These are phyloP conservation scores for Leucophora obtusa DNA, from an alignment of 2,888 invertebrate species.

Conservation along the genomic window DNA sequence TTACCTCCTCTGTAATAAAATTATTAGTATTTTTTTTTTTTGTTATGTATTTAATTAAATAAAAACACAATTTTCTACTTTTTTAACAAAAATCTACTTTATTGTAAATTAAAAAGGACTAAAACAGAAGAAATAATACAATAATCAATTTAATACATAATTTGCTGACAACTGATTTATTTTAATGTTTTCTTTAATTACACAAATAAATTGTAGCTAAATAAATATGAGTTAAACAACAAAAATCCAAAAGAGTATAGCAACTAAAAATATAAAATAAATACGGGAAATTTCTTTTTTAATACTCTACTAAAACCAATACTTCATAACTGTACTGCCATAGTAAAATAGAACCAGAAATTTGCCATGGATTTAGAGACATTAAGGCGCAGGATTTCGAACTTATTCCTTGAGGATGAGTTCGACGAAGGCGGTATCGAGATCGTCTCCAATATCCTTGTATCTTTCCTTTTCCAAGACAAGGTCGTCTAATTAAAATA, in stretches of 20 bases:
- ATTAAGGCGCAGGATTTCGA: constrained; percentile 27
- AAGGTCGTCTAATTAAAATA: constrained; percentile 87
- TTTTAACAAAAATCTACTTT: constrained; percentile 34
- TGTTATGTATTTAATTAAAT: constrained; percentile 10
- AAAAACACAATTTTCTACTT: constrained; percentile 50
- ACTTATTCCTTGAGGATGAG: constrained; percentile 87
- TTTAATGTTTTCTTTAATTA: constrained; percentile 61
- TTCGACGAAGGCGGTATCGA: constrained; percentile 99
- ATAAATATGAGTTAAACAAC: constrained; percentile 73
- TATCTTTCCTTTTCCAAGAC: constrained; percentile 99
- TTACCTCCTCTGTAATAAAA: constrained; percentile 87
- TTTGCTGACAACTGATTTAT: constrained; percentile 60
- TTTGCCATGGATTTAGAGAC: constrained; percentile 44
- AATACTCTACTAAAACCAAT: constrained; percentile 65
- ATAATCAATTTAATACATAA: constrained; percentile 43
- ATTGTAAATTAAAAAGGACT: constrained; percentile 43
- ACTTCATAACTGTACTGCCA: constrained; percentile 57
- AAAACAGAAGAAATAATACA: constrained; percentile 10
- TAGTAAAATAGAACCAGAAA: constrained; percentile 37
- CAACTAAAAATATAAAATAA: constrained; percentile 55
- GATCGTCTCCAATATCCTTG: constrained; percentile 99
- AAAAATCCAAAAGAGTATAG: constrained; percentile 66
- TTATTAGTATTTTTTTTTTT: not conserved
- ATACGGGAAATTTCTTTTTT: constrained; percentile 35
- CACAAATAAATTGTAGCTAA: constrained; percentile 61